Evolutionary conservation across 2,888 invertebrate species (phyloP), one percentile per base, ranked within the genome.

Genomic region (Maniola hyperantus): DNA sequence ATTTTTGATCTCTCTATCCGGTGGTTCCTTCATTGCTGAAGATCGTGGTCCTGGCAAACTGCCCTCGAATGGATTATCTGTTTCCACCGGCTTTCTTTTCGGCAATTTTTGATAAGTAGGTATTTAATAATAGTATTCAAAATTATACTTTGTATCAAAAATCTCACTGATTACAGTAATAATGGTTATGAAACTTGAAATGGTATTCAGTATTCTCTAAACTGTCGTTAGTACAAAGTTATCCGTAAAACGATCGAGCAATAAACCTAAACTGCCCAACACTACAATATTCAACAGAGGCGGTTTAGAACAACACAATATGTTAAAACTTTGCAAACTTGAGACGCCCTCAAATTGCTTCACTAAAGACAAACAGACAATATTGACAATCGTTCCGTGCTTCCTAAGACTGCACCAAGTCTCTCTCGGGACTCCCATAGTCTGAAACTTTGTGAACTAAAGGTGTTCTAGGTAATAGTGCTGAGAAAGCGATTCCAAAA

Each of bases 351-450:
- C 6, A 33, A 46, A 58, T 58, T 58, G 58, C 46, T 46, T 34
- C 46, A 34, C 58, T 33, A 44, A 59, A 59, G 46, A 59, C 46
- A 59, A 46, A 59, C 46, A 59, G 46, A 46, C 59, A 33, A 33
- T 48, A 46, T 15, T 46, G 46, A 46, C 59, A 48, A 59, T 33
- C 15, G 59, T 48, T 46, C 10, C 34, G 46, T 46, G 26, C 34
- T 48, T 18, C 39, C 18, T 13, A 11, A 36, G 20, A n/a, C 26
- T 26, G 58, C n/a, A 61, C 33, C 64, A 44, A 50, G 15, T 51
- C 48, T 20, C 42, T 44, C 57, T 26, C 42, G 20, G 13, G 6
- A 36, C 57, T 44, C n/a, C 8, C 26, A 26, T 26, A 26, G 26
- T 42, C 20, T 20, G 20, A 39, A 42, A 39, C 57, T 42, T 58